Base-by-base conservation (phyloP, 2,113 vertebrate species). In the Alces alces region DNA sequence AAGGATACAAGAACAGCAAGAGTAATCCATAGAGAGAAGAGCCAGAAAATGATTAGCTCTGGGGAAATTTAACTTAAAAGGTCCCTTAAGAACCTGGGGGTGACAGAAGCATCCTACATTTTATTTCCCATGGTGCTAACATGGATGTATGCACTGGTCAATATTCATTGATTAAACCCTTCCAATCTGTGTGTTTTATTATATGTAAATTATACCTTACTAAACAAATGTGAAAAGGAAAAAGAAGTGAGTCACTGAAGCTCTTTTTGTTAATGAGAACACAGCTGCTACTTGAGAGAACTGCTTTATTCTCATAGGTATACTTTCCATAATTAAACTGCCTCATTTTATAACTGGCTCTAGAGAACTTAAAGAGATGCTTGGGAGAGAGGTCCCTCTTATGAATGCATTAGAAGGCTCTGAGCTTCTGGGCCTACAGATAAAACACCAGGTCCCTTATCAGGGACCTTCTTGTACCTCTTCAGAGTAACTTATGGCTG, bases 261-360 rank as follows among this genome's bases (percentile, higher is more conserved):
- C 28, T 88, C 85, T 39, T 89, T 82, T 86, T 85, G 76, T 87
- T 58, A 92, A 94, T 70, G 52, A 97, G 96, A 95, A 73, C 89
- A 87, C 28, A 83, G 89, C 55, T 90, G 82, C 36, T 70, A 47
- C 93, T 60, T 64, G 1, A 86, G 93, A 91, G 91, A 96, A 50
- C 0, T 21, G 61, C 73, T 61, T 80, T 95, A 80, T 66, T 97
- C 97, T 93, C 97, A 39, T 25, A 93, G 33, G 97, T 14, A 47
- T 21, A 43, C 39, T 5, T 76, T 50, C 60, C 84, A 16, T 96
- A 97, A 97, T 98, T 97, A 97, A 96, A 90, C 57, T 73, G 64
- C 86, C 97, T 97, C 45, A 86, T 93, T 95, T 52, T 54, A 33
- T 50, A 86, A 86, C 39, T 96, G 66, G 60, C 93, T 95, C 94